Evolutionary conservation across 2,113 vertebrate species (phyloP), one percentile per base, ranked within the genome.

Genomic region (Aegypius monachus): DNA sequence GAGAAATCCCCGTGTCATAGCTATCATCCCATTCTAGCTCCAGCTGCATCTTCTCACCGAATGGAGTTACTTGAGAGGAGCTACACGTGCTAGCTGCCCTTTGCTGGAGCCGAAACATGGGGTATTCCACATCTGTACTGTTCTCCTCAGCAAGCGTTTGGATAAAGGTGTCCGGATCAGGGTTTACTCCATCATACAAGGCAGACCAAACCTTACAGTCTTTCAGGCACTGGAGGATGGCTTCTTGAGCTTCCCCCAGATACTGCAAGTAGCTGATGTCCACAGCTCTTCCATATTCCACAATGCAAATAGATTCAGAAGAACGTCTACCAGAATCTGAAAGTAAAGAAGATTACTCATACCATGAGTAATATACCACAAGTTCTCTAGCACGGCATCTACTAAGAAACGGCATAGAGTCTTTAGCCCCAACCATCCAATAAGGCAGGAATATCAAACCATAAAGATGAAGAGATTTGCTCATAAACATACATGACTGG

Each of bases 1-100:
- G 97, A 34, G 98, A 98, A 96, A 99, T 98, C 9, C 98, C 98
- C 0, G 99, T 99, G 34, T 99, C 99, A 0, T 99, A 99, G 93
- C 99, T 99, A 66, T 99, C 99, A 20, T 99, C 99, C 99, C 99
- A 99, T 97, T 99, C 99, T 86, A 99, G 97, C 72, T 99, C 99
- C 27, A 98, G 68, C 61, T 98, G 99, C 93, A 84, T 78, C 65
- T 96, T 98, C 59, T 98, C 98, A 71, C 98, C 73, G 8, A 94
- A 53, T 1, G 61, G 91, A 59, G 97, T 90, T 26, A 31, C 27
- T 7, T 68, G 84, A 52, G 96, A 88, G 12, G 93, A 97, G 9
- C 62, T 65, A 13, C 61, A 67, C 1, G 13, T 61, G 70, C 93
- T 93, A 7, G 26, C 88, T 15, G 70, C 95, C 86, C 86, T 97